phyloP scores from a whole-genome alignment of 2,797 vertebrate genomes.

The Paramormyrops hopkinsi region DNA sequence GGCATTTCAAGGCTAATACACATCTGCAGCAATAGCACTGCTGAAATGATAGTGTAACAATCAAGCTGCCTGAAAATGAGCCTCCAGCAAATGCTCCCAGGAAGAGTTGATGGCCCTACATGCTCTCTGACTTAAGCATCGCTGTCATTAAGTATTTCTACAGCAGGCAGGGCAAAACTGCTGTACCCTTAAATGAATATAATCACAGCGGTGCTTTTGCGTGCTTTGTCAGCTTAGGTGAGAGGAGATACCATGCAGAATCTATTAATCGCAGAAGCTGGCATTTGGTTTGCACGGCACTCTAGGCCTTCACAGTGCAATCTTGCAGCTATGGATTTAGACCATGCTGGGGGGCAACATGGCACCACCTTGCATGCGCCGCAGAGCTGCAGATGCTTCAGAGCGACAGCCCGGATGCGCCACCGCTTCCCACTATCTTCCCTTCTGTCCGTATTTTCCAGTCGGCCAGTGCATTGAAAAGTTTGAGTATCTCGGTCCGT shows the following conservation, averaged over 20 bases:
- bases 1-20: neutral
- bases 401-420: neutral
- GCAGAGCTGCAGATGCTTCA: neutral
- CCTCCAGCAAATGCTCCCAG: neutral
- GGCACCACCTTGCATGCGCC: neutral
- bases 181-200: conserved; percentile 1
- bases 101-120: neutral
- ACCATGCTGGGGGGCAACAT: neutral
- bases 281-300: neutral
- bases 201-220: neutral
- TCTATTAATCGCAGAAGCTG: neutral
- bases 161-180: neutral
- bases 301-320: neutral
- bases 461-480: neutral
- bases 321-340: conserved; percentile 8
- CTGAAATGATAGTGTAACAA: neutral
- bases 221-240: neutral
- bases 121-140: neutral
- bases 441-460: neutral
- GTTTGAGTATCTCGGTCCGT: neutral
- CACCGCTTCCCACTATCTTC: neutral
- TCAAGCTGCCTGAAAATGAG: neutral
- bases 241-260: neutral
- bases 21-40: neutral
- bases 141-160: neutral